Conservation (phyloP, 2,888 invertebrate species). For the Drosophila hawaiiensis region DNA sequence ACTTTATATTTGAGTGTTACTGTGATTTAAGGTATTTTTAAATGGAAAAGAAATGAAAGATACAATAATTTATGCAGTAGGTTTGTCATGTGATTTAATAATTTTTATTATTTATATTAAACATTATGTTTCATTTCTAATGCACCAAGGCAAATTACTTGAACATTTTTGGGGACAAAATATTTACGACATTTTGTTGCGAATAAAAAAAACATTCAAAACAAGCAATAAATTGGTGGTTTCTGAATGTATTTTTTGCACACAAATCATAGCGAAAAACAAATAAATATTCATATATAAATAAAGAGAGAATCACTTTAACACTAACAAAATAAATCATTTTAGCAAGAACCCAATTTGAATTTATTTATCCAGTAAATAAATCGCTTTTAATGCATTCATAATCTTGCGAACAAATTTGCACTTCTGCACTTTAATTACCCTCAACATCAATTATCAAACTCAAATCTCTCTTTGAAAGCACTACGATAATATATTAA, state of each 20-base stretch:
- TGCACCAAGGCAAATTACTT: not conserved
- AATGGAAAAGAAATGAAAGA: not conserved
- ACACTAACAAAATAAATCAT: not conserved
- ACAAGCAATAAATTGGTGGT: not conserved
- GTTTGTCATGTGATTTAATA: not conserved
- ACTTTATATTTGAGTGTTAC: not conserved
- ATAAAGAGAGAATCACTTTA: not conserved
- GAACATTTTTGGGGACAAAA: not conserved
- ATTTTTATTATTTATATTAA: not conserved
- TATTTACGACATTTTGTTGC: not conserved
- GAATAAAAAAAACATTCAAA: not conserved
- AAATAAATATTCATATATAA: not conserved
- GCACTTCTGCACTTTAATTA: not conserved
- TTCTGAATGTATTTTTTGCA: not conserved
- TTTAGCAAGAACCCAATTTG: not conserved
- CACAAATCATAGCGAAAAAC: not conserved
- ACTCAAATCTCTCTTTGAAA: not conserved
- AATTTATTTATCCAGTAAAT: constrained; percentile 2
- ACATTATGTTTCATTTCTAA: not conserved
- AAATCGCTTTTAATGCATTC: not conserved
- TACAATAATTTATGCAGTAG: not conserved
- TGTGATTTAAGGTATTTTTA: not conserved
- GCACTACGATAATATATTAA: not conserved
- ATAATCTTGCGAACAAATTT: not conserved
- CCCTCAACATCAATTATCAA: constrained; percentile 6